Base-by-base conservation (phyloP, 2,888 invertebrate genomes). In the Hymenopus coronatus region DNA sequence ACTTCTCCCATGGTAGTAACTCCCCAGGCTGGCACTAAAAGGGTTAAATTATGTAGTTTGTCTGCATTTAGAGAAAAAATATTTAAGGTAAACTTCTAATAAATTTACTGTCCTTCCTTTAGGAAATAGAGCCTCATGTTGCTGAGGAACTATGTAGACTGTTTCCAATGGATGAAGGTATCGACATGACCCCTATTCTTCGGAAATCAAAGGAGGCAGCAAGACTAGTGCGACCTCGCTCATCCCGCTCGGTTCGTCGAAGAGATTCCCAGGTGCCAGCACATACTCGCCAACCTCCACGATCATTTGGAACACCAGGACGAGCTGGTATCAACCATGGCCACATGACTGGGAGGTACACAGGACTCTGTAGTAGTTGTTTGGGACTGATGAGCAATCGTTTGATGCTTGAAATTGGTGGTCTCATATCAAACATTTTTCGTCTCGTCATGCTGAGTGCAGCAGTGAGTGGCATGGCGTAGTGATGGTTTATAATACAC, bases 161-260 rank as follows among this genome's bases (percentile, higher is more conserved):
- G 85, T 99, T 99, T 93, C 97, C 98, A 3, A 97, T 98, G 93
- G 99, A 99, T 93, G 97, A 97, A 91, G 96, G 93, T 81, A 96
- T 98, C 91, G 98, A 98, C 94, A 95, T 98, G 94, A 97, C 97
- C 28, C 97, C 97, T 27, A 97, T 98, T 91, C 93, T 98, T 91
- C 95, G 97, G 90, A 96, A 97, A 92, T 97, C 97, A 4, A 97
- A 97, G 93, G 97, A 98, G 93, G 96, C 97, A 28, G 96, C 97
- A 91, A 87, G 87, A 87, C 94, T 95, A 90, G 93, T 92, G 88
- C 94, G 94, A 30, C 94, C 94, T 92, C 87, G 87, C 27, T 0
- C 33, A 90, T 90, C 85, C 86, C 90, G 70, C n/a, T 33, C 87
- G 14, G 87, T 82, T 15, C 46, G 87, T 82, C 82, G 82, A 28